These are phyloP conservation scores for Trichomycterus rosablanca DNA, from an alignment of 2,113 vertebrate species.

Conservation along the genomic window DNA sequence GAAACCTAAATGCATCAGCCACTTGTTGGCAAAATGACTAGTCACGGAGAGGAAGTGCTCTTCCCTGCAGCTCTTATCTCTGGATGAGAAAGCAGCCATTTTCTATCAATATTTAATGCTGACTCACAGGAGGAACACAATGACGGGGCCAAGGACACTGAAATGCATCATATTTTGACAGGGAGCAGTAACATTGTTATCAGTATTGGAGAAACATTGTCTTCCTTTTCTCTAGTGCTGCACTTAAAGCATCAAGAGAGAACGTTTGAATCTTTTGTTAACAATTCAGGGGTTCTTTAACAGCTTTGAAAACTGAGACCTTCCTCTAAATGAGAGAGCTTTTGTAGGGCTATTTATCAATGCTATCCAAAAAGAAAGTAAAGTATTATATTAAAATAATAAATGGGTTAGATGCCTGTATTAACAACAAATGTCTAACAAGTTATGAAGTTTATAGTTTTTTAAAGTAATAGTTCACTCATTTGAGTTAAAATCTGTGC, in stretches of 20 bases:
- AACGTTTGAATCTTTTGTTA: too few relatives aligned
- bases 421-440: too few relatives aligned
- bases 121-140: constrained; percentile 41
- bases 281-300: too few relatives aligned
- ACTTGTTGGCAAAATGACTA: constrained; percentile 29
- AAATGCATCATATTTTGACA: constrained; percentile 15
- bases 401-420: too few relatives aligned
- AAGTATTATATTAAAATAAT: too few relatives aligned
- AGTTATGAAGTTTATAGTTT: too few relatives aligned
- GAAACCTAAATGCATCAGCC: background rate
- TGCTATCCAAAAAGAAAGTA: too few relatives aligned
- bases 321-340: too few relatives aligned
- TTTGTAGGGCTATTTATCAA: too few relatives aligned
- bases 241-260: background rate
- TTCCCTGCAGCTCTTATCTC: constrained; percentile 32
- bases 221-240: constrained; percentile 11
- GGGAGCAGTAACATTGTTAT: background rate
- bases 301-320: too few relatives aligned
- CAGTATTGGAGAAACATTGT: constrained; percentile 4
- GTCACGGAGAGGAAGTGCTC: constrained; percentile 5
- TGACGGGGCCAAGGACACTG: background rate
- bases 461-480: too few relatives aligned
- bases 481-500: too few relatives aligned
- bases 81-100: constrained; percentile 32
- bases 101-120: constrained; percentile 44